Percentiles rank a stretch among this genome's conserved stretches.
These are phyloP conservation scores for Drosophila pallidifrons DNA, from an alignment of 1,140 invertebrate species.

Conservation along the genomic window DNA sequence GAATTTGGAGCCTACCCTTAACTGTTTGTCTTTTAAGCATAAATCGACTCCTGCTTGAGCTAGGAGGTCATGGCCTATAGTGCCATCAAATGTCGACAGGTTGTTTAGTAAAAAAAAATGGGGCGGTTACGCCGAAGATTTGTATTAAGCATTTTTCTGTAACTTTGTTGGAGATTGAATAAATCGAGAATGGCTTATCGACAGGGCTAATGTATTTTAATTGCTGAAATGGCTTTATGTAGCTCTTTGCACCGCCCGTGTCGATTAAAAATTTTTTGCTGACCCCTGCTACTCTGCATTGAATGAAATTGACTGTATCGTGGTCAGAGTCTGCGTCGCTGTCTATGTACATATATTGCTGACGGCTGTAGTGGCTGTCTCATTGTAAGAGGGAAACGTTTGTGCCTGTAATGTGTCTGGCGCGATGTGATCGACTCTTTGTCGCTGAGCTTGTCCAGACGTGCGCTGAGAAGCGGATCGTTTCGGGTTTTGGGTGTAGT, in stretches of 20 bases:
- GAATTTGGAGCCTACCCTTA: background rate
- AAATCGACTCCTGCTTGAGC: background rate
- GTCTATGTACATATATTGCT: background rate
- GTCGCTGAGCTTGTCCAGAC: too few relatives aligned
- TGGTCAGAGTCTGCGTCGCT: too few relatives aligned
- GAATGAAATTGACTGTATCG: background rate
- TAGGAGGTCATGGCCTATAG: conserved; percentile 3
- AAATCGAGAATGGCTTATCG: background rate
- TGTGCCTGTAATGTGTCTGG: too few relatives aligned
- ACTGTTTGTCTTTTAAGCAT: background rate
- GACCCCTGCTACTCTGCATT: conserved; percentile 1
- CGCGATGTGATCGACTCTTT: too few relatives aligned
- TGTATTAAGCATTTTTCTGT: background rate
- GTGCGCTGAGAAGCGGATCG: too few relatives aligned
- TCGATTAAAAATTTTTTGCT: conserved; percentile 8
- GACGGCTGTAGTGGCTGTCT: background rate
- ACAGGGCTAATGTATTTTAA: conserved; percentile 1
- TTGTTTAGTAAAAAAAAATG: background rate
- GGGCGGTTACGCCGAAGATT: conserved; percentile 4
- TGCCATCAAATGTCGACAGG: conserved; percentile 1
- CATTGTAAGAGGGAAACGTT: background rate
- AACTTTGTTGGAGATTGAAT: conserved; percentile 3
- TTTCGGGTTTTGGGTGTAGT: too few relatives aligned
- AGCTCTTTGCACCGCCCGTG: background rate
- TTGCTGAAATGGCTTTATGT: conserved; percentile 1